Evolutionary conservation across 1,140 invertebrate genomes (phyloP), one percentile per base, ranked within the genome.

Genomic region (Callitettix versicolor): DNA sequence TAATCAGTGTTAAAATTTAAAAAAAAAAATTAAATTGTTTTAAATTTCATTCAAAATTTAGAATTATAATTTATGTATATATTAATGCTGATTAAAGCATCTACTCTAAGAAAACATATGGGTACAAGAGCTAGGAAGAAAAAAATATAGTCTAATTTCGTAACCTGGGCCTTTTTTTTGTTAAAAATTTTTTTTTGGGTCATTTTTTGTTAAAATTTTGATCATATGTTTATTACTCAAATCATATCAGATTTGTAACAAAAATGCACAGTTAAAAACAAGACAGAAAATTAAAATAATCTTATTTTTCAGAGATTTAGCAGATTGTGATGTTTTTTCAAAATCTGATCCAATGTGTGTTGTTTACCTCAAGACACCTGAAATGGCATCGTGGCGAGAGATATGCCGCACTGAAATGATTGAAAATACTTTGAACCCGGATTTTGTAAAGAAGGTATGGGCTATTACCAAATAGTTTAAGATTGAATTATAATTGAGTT

Each of bases 291-390:
- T 17, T 30, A 53, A 24, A 22, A 15, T 52, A 9, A 17, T 38
- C 14, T 55, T 40, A 30, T 46, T 43, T 62, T 48, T 71, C 64
- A 76, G 75, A 56, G 73, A 78, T 63, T 64, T 82, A 9, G 54
- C 72, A 14, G 78, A 81, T 58, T 73, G 71, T 59, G 79, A 82
- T 68, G 67, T 77, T 12, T 70, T 78, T 46, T 80, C 78, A 1
- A 79, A 79, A 60, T 79, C 77, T 41, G 80, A 82, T 64, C 80
- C 80, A n/a, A 76, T 78, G 68, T 76, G 73, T 63, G 73, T 79
- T 6, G 65, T 81, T 1, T 77, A 66, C 54, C 65, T 76, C 55
- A 65, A 71, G 50, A 68, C 71, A 12, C 66, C 69, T 55, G 69
- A 69, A 55, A 54, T 52, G 3, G 69, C 67, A n/a, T 62, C 71